Evolutionary conservation across 2,113 vertebrate genomes (phyloP).

Genomic region (Bombycilla garrulus): DNA sequence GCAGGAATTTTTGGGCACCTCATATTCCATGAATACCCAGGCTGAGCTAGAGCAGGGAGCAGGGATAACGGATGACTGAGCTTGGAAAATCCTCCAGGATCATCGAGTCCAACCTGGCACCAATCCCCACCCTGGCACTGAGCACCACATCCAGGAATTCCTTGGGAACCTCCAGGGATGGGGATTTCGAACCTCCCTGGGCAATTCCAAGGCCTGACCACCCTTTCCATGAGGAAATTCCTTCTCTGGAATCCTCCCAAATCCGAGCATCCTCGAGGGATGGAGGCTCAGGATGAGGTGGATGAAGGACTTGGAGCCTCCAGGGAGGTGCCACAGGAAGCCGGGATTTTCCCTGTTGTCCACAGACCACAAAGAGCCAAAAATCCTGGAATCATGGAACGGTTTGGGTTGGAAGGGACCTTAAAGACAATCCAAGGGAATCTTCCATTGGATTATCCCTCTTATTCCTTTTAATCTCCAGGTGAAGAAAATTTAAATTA

Average conservation of each 20-base stretch:
- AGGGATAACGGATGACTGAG: neutral
- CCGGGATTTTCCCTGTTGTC: neutral
- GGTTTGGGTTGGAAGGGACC: neutral
- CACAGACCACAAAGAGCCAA: neutral
- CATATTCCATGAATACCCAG: accelerated
- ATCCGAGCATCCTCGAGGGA: neutral
- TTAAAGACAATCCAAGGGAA: neutral
- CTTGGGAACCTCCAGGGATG: neutral
- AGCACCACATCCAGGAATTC: neutral
- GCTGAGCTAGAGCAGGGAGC: neutral
- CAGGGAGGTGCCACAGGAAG: neutral
- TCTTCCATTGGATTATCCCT: neutral
- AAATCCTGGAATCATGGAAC: neutral
- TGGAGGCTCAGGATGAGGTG: accelerated
- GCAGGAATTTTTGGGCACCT: neutral
- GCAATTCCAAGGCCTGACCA: accelerated
- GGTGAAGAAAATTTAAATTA: neutral
- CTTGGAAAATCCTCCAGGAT: neutral
- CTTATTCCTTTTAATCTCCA: neutral
- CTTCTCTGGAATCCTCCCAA: neutral
- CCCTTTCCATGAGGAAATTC: neutral
- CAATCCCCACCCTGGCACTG: accelerated
- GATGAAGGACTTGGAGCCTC: neutral
- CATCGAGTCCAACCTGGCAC: accelerated
- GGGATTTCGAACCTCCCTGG: accelerated